Conservation (phyloP, 1,140 invertebrate species). For the Phymorhynchus buccinoides region DNA sequence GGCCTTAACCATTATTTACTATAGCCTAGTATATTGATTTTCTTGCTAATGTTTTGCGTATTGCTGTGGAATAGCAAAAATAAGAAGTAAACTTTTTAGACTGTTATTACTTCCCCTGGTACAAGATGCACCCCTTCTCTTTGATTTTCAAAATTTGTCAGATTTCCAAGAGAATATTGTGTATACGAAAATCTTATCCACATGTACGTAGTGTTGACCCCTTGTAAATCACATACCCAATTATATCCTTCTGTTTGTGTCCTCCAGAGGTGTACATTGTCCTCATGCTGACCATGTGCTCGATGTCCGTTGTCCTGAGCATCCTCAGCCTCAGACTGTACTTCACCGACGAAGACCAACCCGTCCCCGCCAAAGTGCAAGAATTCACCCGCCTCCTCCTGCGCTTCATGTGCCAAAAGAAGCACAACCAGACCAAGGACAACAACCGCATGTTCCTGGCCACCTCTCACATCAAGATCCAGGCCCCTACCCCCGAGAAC, state of each 20-base stretch:
- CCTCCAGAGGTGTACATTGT: slow-evolving; percentile 38
- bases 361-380: neutral
- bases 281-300: slow-evolving; percentile 19
- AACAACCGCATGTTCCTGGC: neutral
- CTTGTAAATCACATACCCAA: neutral
- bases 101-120: no score
- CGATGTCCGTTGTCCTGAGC: slow-evolving; percentile 27
- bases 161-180: no score
- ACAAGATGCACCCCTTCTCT: no score
- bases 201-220: no score
- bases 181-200: no score
- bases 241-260: neutral
- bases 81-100: no score
- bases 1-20: no score
- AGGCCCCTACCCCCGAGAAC: neutral
- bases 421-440: neutral
- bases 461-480: neutral
- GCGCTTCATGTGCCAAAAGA: slow-evolving; percentile 5
- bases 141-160: no score
- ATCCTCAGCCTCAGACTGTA: slow-evolving; percentile 32
- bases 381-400: neutral
- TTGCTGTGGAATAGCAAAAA: no score
- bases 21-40: no score
- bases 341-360: neutral
- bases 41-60: no score